Percentiles rank a stretch among this genome's conserved stretches.
phyloP scores from a whole-genome alignment of 2,888 invertebrate genomes.

The Nysson spinosus region DNA sequence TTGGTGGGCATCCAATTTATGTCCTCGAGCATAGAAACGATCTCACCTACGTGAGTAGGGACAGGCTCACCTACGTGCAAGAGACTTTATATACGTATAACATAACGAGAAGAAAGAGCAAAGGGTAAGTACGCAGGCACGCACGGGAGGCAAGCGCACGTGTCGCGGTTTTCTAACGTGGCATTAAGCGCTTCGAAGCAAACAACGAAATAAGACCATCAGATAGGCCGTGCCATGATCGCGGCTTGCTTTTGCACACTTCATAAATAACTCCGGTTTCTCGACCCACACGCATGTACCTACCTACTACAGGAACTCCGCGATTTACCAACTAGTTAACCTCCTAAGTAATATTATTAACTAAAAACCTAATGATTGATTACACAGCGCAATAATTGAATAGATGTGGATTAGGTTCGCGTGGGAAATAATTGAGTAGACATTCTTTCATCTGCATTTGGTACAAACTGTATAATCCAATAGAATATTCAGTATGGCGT shows the following conservation, averaged over 20 bases:
- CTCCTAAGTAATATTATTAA: too few relatives aligned
- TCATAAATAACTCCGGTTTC: conserved; percentile 66
- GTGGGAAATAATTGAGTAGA: too few relatives aligned
- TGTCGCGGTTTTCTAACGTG: conserved; percentile 64
- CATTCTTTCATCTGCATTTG: too few relatives aligned
- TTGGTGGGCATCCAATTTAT: too few relatives aligned
- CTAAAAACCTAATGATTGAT: too few relatives aligned
- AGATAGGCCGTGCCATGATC: conserved; percentile 54
- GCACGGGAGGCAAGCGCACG: conserved; percentile 58
- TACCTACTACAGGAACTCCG: not conserved
- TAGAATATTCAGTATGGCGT: too few relatives aligned
- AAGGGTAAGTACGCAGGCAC: conserved; percentile 24
- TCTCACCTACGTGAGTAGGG: not conserved
- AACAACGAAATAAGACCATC: conserved; percentile 69
- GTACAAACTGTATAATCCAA: too few relatives aligned
- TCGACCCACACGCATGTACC: conserved; percentile 42
- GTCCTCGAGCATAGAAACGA: too few relatives aligned
- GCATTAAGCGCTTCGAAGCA: conserved; percentile 58
- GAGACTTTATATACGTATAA: too few relatives aligned
- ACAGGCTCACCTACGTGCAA: not conserved
- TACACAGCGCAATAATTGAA: too few relatives aligned
- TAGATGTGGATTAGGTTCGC: too few relatives aligned
- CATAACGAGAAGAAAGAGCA: conserved; percentile 13
- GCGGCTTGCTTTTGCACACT: conserved; percentile 47
- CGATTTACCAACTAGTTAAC: too few relatives aligned